phyloP scores from a whole-genome alignment of 1,140 invertebrate genomes.

The Lysiphlebus fabarum region DNA sequence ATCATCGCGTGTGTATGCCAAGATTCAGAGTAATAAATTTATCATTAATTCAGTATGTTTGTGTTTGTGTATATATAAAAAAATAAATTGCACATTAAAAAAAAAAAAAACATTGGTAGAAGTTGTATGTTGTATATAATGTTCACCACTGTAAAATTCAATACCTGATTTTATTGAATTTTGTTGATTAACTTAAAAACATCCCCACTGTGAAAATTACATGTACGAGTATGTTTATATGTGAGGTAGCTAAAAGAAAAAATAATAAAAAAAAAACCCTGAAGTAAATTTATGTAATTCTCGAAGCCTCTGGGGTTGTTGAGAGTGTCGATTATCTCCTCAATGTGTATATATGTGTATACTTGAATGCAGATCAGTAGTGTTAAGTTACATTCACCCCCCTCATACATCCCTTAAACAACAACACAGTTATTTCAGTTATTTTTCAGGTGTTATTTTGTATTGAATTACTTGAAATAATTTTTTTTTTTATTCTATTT shows the following conservation, averaged over 20 bases:
- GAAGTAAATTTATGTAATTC: slow-evolving; percentile 18
- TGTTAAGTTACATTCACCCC: slow-evolving; percentile 11
- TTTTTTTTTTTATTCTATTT: slow-evolving; percentile 10
- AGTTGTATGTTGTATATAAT: too few species aligned
- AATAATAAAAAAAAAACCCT: not conserved
- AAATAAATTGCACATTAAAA: too few species aligned
- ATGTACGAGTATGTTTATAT: not conserved
- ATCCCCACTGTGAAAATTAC: too few species aligned
- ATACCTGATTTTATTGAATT: too few species aligned
- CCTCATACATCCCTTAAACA: not conserved
- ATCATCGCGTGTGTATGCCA: too few species aligned
- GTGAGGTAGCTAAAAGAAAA: too few species aligned
- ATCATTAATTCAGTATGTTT: too few species aligned
- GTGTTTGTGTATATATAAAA: too few species aligned
- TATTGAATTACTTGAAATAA: slow-evolving; percentile 22
- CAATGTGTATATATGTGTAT: not conserved
- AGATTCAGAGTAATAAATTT: too few species aligned
- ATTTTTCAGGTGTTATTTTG: slow-evolving; percentile 21
- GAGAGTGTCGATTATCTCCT: slow-evolving; percentile 19
- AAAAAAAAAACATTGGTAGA: too few species aligned
- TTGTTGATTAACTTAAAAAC: too few species aligned
- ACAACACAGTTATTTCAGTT: not conserved
- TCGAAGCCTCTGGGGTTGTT: slow-evolving; percentile 5
- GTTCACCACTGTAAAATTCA: too few species aligned
- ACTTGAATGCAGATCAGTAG: slow-evolving; percentile 20